Evolutionary conservation across 2,888 invertebrate genomes (phyloP), one percentile per base, ranked within the genome.

Genomic region (Ethmia dodecea): DNA sequence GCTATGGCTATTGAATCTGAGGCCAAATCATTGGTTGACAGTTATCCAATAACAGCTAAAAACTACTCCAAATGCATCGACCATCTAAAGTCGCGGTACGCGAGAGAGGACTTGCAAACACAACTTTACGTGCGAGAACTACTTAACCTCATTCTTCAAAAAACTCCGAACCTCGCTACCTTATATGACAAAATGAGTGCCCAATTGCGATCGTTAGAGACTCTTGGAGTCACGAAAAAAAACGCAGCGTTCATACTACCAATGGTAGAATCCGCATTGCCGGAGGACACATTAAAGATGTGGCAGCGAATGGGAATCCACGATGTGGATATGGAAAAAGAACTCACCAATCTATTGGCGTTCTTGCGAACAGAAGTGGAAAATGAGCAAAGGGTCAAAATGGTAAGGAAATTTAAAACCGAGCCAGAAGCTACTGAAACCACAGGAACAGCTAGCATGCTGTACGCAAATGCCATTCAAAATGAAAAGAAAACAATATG

Each of bases 221-320:
- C 40, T 5, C 28, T 43, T 4, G 34, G 34, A 5, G 26, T 40
- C 1, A 29, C 33, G 11, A 35, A 35, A 16, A 39, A 39, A 9
- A 33, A 33, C 16, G 31, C 37, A 11, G 26, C 37, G 4, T 33
- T 43, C n/a, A 11, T 43, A n/a, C 13, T 37, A 13, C 39, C 43
- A 3, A 33, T 43, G 31, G 31, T 43, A 6, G 39, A 42, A 12
- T 42, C 42, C 2, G 37, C 42, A 9, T 8, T 39, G 5, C 39
- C 39, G 2, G 16, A 33, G 5, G 37, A 39, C 8, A 16, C 37
- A 1, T 16, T 39, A 5, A 31, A 31, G 14, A 13, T 24, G 3
- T 40, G 37, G 37, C 22, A 33, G 15, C 11, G 38, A 8, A 11
- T 18, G n/a, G 18, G 9, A n/a, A n/a, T 11, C 28, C 11, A 13